Base-by-base conservation (phyloP, 2,113 vertebrate genomes). In the Anhinga rufa region DNA sequence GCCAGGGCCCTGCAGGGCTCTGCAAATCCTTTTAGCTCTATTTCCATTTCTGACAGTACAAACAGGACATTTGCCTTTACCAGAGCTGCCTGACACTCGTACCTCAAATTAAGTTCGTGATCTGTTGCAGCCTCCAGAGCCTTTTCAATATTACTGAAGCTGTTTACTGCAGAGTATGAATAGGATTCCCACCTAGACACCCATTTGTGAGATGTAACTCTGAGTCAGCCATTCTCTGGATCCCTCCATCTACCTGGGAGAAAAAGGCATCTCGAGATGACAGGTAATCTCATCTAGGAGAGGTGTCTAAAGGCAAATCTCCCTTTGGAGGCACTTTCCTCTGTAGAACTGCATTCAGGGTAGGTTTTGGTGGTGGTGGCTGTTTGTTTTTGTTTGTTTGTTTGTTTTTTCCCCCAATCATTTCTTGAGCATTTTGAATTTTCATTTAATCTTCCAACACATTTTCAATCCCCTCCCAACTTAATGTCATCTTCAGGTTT, bases 321-420 rank as follows among this genome's bases (percentile, higher is more conserved):
- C 36, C 9, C 51, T 28, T 57, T 66, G 78, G 52, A 71, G 36
- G 6, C 9, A 4, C 29, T 5, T 76, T 44, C 4, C 7, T 9
- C 11, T 14, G 3, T 4, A n/a, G 25, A 42, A 28, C 14, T 77
- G 26, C 4, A 61, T 48, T 12, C 24, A 36, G 10, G 12, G 13
- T 42, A 8, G 1, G 9, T 72, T 42, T 46, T 46, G 7, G 34
- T 60, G 12, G 4, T 54, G 16, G 3, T 61, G 26, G 12, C 18
- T 20, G 7, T 17, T n/a, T 9, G 10, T 31, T 66, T 14, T 14
- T 9, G 9, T 40, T 40, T 46, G 44, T 17, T 46, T 46, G 44
- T 15, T 18, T 46, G 28, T 32, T 36, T 36, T 34, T 10, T 0
- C 4, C 5, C 14, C 38, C 3, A 52, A 34, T 6, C 0, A 52